Conservation (phyloP, 2,113 vertebrate species). For the Mirza zaza region DNA sequence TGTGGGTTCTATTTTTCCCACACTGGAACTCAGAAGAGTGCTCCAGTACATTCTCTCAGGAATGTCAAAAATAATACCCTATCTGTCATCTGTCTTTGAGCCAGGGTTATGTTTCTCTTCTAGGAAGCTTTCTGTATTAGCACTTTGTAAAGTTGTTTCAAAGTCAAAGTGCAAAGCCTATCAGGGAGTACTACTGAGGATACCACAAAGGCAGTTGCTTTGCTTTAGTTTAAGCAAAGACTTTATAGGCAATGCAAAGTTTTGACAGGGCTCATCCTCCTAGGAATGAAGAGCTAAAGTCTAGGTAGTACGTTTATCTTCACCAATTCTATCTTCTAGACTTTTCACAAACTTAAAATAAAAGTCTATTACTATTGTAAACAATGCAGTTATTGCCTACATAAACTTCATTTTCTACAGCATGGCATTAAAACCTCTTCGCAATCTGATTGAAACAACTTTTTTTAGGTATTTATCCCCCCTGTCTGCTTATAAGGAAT, state of each 20-base stretch:
- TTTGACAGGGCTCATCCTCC: neutral
- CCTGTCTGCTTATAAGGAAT: neutral
- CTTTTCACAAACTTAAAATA: neutral
- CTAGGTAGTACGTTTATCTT: neutral
- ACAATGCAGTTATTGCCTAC: neutral
- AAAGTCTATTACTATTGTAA: neutral
- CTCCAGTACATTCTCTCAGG: neutral
- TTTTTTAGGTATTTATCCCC: neutral
- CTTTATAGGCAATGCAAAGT: neutral
- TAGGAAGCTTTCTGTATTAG: neutral
- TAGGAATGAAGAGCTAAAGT: neutral
- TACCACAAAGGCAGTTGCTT: neutral
- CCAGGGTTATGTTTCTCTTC: neutral
- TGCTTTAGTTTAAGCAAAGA: neutral
- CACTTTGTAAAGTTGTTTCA: neutral
- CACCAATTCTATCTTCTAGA: neutral
- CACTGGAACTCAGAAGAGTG: neutral
- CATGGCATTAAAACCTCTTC: neutral
- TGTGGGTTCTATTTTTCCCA: neutral
- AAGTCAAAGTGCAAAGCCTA: neutral
- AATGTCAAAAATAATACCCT: slow-evolving; percentile 1
- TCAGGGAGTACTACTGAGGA: neutral
- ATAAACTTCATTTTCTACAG: neutral
- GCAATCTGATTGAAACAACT: neutral
- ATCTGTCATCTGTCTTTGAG: neutral